phyloP scores from a whole-genome alignment of 2,888 invertebrate species.

The Eumerus sabulonum region DNA sequence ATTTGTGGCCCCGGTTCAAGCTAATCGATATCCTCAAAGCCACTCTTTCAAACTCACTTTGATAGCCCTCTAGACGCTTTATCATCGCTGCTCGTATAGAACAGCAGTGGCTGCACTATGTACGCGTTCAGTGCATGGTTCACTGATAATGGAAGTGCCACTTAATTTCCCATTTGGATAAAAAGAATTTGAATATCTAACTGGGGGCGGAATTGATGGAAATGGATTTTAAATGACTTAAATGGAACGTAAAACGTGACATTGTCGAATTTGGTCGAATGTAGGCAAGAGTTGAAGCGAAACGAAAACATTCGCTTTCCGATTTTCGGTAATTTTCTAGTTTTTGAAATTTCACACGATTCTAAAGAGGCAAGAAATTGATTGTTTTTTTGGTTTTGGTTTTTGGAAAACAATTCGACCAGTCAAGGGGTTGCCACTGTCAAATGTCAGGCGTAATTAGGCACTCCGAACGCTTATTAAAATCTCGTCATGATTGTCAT shows the following conservation, averaged over 20 bases:
- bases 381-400: no score
- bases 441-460: constrained; percentile 44
- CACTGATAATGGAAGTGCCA: constrained; percentile 68
- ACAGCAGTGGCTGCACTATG: neutral
- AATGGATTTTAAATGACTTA: constrained; percentile 65
- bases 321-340: neutral
- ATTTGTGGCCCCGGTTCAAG: neutral
- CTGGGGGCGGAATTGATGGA: constrained; percentile 45
- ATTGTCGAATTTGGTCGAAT: constrained; percentile 21
- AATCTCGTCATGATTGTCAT: constrained; percentile 65
- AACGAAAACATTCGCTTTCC: constrained; percentile 55
- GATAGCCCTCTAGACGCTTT: constrained; percentile 42
- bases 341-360: constrained; percentile 56
- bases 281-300: constrained; percentile 35
- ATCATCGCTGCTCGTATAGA: constrained; percentile 10
- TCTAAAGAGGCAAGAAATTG: constrained; percentile 25
- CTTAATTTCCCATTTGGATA: constrained; percentile 69
- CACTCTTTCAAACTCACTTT: constrained; percentile 39
- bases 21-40: constrained; percentile 31
- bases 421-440: constrained; percentile 44
- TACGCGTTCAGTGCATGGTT: constrained; percentile 55
- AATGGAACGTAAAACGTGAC: constrained; percentile 62
- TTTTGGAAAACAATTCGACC: neutral
- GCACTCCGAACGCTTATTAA: constrained; percentile 53
- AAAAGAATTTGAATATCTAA: constrained; percentile 64